Conservation (phyloP, 2,797 vertebrate genomes). For the Choloepus didactylus region DNA sequence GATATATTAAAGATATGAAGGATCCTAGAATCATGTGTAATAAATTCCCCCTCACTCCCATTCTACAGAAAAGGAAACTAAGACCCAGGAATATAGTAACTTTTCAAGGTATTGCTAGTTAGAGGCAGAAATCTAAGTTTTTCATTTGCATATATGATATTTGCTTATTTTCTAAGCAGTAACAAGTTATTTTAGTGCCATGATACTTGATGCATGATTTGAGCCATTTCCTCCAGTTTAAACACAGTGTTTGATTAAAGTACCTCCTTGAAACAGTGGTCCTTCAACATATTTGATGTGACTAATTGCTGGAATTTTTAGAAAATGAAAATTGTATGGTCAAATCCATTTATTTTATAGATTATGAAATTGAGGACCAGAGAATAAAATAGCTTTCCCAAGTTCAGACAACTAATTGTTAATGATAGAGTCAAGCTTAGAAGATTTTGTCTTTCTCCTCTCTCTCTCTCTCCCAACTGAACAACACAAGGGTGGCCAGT, state of each 20-base stretch:
- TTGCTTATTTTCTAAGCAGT: conserved; percentile 21
- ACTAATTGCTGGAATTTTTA: neutral
- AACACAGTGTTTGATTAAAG: neutral
- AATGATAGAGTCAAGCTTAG: neutral
- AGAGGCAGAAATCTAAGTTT: neutral
- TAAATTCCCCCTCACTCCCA: neutral
- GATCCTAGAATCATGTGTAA: neutral
- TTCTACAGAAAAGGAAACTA: neutral
- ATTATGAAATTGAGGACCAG: neutral
- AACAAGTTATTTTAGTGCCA: neutral
- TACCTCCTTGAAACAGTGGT: neutral
- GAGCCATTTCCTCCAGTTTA: neutral
- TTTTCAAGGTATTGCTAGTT: neutral
- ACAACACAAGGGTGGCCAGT: too few relatives aligned
- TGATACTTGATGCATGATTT: neutral
- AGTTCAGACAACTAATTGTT: neutral
- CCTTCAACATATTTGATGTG: neutral
- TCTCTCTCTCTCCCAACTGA: neutral
- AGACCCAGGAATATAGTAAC: neutral
- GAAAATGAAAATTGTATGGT: neutral
- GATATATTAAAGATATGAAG: neutral
- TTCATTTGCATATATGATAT: neutral
- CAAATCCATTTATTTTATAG: neutral
- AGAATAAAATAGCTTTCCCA: neutral
- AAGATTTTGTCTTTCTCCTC: neutral